phyloP scores from a whole-genome alignment of 2,888 invertebrate species.

The Tenthredo scrophulariae region DNA sequence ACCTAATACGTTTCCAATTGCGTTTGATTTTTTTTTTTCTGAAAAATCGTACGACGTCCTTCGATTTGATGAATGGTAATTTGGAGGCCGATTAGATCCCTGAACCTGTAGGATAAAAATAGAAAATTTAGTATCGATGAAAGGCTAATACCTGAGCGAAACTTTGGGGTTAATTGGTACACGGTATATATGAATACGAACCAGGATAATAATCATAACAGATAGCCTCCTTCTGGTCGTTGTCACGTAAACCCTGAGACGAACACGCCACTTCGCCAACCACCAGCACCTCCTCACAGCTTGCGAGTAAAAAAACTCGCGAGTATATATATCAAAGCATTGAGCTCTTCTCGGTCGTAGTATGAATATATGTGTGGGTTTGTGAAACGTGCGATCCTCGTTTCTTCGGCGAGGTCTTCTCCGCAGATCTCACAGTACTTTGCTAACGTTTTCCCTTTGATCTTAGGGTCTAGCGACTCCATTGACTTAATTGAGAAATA shows the following conservation, averaged over 20 bases:
- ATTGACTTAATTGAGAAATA: slow-evolving; percentile 58
- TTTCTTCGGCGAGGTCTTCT: slow-evolving; percentile 43
- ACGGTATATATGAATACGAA: slow-evolving; percentile 46
- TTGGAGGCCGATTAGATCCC: not conserved
- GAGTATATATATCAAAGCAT: slow-evolving; percentile 44
- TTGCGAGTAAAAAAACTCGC: slow-evolving; percentile 20
- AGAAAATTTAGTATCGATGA: not conserved
- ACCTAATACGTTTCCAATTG: not conserved
- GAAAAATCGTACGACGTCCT: not conserved
- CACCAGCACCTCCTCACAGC: slow-evolving; percentile 35
- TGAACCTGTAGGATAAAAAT: not conserved
- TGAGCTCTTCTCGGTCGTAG: slow-evolving; percentile 47
- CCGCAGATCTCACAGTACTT: not conserved
- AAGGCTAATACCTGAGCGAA: not conserved
- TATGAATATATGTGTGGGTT: slow-evolving; percentile 17
- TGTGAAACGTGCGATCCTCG: slow-evolving; percentile 20
- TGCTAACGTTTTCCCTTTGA: slow-evolving; percentile 38
- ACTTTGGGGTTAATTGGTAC: slow-evolving; percentile 32
- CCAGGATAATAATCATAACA: slow-evolving; percentile 56
- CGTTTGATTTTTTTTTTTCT: not conserved
- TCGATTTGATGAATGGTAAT: not conserved
- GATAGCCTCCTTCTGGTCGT: slow-evolving; percentile 45
- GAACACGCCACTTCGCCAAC: slow-evolving; percentile 47
- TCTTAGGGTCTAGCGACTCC: slow-evolving; percentile 46
- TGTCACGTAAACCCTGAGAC: slow-evolving; percentile 58